Evolutionary conservation across 1,140 invertebrate species (phyloP).

Genomic region (Rhyacophila brunnea): DNA sequence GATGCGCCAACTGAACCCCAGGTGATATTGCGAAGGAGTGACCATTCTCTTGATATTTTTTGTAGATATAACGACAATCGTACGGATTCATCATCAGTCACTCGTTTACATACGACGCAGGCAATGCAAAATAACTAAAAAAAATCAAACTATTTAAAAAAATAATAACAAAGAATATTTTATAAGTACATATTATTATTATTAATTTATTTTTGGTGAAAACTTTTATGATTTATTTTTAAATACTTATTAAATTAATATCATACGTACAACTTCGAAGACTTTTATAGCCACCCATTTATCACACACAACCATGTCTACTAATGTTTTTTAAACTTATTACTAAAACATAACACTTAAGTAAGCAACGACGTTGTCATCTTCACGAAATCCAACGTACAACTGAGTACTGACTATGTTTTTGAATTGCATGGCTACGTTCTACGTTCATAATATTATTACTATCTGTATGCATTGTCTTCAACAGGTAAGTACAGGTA

Average conservation of each 20-base stretch:
- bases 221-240: background rate
- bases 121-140: constrained; percentile 64
- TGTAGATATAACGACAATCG: constrained; percentile 65
- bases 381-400: too few relatives aligned
- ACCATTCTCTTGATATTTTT: constrained; percentile 72
- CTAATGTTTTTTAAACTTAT: too few relatives aligned
- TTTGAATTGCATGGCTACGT: too few relatives aligned
- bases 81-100: constrained; percentile 69
- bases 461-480: too few relatives aligned
- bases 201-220: background rate
- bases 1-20: constrained; percentile 63
- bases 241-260: background rate
- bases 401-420: too few relatives aligned
- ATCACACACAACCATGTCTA: constrained; percentile 49
- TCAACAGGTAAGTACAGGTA: too few relatives aligned
- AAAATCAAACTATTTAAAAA: constrained; percentile 6
- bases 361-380: too few relatives aligned
- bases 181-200: background rate
- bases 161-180: background rate
- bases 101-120: constrained; percentile 65
- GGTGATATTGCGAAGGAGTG: constrained; percentile 68
- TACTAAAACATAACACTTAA: too few relatives aligned
- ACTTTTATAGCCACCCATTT: constrained; percentile 56
- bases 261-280: constrained; percentile 50
- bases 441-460: too few relatives aligned